phyloP scores from a whole-genome alignment of 2,113 vertebrate species.

The Crotalus viridis region DNA sequence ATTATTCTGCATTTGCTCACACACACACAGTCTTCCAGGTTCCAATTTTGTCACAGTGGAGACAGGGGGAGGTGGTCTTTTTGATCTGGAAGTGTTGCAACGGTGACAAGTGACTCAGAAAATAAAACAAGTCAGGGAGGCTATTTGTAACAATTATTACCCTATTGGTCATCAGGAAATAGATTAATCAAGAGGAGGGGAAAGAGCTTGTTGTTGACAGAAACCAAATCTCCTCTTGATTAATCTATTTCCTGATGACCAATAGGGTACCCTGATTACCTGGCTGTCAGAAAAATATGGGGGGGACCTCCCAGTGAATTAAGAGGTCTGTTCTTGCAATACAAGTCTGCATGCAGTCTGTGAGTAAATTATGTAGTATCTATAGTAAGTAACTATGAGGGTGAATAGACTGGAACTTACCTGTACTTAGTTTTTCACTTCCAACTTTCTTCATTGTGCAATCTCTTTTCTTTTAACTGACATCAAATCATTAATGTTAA shows the following conservation, averaged over 20 bases:
- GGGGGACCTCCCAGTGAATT: neutral
- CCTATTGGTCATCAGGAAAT: no score
- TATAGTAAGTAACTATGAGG: neutral
- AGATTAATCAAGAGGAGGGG: no score
- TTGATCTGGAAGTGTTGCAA: neutral
- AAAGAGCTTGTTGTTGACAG: no score
- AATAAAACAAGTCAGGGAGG: neutral
- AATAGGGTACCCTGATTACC: no score
- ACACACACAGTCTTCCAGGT: neutral
- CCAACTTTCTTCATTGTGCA: neutral
- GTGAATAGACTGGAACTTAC: neutral
- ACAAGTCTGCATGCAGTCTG: neutral
- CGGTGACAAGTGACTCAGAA: neutral
- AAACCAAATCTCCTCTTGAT: no score
- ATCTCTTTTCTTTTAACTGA: neutral
- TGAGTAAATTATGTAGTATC: neutral
- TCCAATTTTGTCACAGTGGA: neutral
- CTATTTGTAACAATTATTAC: neutral
- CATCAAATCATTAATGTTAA: neutral
- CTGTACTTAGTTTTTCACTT: neutral
- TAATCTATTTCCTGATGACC: no score
- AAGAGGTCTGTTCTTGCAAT: neutral
- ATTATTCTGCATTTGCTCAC: neutral
- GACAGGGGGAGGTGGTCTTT: neutral
- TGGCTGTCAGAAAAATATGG: no score